phyloP scores from a whole-genome alignment of 1,140 invertebrate species.

The Diabrotica virgifera region DNA sequence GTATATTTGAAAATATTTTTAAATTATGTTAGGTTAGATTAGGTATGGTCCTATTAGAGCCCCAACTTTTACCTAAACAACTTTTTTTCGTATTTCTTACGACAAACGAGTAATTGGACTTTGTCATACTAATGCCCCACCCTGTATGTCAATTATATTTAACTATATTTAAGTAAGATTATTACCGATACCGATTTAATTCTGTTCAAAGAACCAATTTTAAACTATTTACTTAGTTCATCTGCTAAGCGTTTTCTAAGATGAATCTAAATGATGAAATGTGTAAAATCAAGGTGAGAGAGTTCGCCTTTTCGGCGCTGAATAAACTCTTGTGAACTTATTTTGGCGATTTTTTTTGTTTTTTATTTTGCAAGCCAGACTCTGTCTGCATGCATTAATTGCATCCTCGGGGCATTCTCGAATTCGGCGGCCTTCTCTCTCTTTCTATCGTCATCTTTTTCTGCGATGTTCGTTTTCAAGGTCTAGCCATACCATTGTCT shows the following conservation, averaged over 20 bases:
- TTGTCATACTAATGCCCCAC: too few relatives aligned
- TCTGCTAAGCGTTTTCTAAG: background rate
- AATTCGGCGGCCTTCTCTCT: conserved; percentile 28
- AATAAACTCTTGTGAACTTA: conserved; percentile 32
- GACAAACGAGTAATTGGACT: too few relatives aligned
- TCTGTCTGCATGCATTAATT: conserved; percentile 40
- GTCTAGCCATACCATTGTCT: conserved; percentile 18
- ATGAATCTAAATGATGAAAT: conserved; percentile 30
- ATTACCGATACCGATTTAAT: too few relatives aligned
- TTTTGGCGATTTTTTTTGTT: conserved; percentile 25
- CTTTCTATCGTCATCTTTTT: background rate
- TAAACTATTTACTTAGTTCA: too few relatives aligned
- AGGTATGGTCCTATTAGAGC: too few relatives aligned
- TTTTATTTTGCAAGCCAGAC: conserved; percentile 36
- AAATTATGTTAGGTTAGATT: too few relatives aligned
- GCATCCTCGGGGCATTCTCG: conserved; percentile 34
- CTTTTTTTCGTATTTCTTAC: too few relatives aligned
- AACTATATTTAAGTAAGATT: too few relatives aligned
- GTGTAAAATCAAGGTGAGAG: conserved; percentile 36
- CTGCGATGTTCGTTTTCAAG: conserved; percentile 17
- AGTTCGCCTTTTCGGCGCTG: conserved; percentile 32
- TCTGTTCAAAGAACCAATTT: too few relatives aligned
- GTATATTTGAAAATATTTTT: too few relatives aligned
- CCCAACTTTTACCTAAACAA: too few relatives aligned
- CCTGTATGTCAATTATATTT: too few relatives aligned